Evolutionary conservation across 2,113 vertebrate genomes (phyloP).

Genomic region (Callionymus lyra): DNA sequence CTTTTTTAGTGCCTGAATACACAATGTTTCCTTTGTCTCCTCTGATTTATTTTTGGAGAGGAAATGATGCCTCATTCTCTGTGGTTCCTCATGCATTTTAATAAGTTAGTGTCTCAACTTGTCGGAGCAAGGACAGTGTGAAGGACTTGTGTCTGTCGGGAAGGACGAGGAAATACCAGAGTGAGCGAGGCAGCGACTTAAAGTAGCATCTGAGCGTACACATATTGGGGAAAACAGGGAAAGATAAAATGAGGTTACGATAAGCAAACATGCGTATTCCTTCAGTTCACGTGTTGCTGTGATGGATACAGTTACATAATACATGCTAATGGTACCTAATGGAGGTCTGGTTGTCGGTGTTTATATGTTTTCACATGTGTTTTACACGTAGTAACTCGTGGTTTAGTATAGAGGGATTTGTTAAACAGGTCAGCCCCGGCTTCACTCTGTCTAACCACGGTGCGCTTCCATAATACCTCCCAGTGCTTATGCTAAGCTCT

Average conservation of each 20-base stretch:
- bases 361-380: constrained; percentile 2
- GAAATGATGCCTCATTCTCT: constrained; percentile 26
- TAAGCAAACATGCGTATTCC: neutral
- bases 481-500: constrained; percentile 37
- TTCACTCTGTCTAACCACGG: constrained; percentile 23
- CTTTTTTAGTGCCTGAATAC: no score
- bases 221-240: no score
- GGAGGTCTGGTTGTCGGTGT: neutral
- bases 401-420: constrained; percentile 16
- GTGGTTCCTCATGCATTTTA: constrained; percentile 60
- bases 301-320: constrained; percentile 1
- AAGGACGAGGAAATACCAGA: no score
- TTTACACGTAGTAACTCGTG: constrained; percentile 1
- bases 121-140: constrained; percentile 11
- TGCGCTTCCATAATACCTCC: constrained; percentile 25
- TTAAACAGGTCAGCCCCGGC: constrained; percentile 31
- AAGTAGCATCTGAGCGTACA: no score
- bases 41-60: constrained; percentile 46
- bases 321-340: no score
- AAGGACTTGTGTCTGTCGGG: constrained; percentile 32
- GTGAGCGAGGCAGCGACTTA: constrained; percentile 1
- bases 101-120: constrained; percentile 31
- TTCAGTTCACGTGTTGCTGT: constrained; percentile 13
- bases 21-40: constrained; percentile 39
- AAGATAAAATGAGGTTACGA: no score